Percentiles rank a stretch among this genome's conserved stretches.
phyloP scores from a whole-genome alignment of 1,140 invertebrate genomes.

The Trinorchestia longiramus region DNA sequence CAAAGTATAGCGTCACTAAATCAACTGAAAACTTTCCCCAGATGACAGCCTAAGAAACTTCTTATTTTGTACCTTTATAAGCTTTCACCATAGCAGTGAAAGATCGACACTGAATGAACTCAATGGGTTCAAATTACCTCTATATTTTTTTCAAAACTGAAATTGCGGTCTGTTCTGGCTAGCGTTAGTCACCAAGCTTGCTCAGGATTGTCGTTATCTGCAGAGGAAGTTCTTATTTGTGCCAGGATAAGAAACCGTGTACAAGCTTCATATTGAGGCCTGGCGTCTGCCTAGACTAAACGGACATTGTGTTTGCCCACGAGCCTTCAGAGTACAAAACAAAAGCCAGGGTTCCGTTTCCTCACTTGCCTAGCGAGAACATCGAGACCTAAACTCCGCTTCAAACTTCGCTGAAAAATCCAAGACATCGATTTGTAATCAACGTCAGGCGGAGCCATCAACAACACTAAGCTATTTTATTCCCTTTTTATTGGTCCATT shows the following conservation, averaged over 20 bases:
- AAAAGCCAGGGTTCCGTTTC: background rate
- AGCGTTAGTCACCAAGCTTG: background rate
- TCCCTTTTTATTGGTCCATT: constrained; percentile 48
- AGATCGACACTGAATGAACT: background rate
- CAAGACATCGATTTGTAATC: constrained; percentile 53
- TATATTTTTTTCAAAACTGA: background rate
- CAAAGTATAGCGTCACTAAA: too few species aligned
- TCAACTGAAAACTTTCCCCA: too few species aligned
- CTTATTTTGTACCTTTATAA: too few species aligned
- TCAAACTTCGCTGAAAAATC: constrained; percentile 37
- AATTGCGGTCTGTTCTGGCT: background rate
- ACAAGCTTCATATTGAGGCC: background rate
- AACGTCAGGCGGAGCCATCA: constrained; percentile 50
- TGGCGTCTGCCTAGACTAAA: background rate
- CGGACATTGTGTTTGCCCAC: background rate
- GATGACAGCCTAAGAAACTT: too few species aligned
- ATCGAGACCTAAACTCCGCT: background rate
- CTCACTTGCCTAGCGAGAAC: background rate
- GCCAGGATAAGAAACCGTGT: background rate
- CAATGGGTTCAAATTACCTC: background rate
- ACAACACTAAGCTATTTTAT: constrained; percentile 52
- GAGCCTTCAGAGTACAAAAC: background rate
- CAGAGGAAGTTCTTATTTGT: background rate
- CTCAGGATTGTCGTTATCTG: background rate
- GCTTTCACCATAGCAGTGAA: too few species aligned